Percentiles rank a stretch among this genome's conserved stretches.
phyloP scores from a whole-genome alignment of 2,888 invertebrate species.

The Mythimna vitellina region DNA sequence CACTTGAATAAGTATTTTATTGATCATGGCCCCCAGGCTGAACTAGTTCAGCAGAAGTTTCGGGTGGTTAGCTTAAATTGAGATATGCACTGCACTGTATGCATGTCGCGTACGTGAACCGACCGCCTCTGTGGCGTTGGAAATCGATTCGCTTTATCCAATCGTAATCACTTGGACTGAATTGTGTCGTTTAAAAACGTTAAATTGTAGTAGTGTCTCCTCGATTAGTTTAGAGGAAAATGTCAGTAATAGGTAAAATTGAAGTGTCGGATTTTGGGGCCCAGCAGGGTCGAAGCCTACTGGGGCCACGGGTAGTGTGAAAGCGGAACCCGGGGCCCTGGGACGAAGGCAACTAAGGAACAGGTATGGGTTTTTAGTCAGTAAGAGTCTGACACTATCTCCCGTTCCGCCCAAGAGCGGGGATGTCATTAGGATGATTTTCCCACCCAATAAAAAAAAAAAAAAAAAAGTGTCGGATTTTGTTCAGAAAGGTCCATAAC shows the following conservation, averaged over 20 bases:
- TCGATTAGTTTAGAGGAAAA: constrained; percentile 18
- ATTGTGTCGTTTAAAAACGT: constrained; percentile 16
- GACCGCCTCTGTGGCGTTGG: constrained; percentile 20
- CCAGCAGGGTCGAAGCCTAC: no score
- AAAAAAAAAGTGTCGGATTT: no score
- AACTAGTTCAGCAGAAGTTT: constrained; percentile 46
- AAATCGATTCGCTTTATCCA: constrained; percentile 41
- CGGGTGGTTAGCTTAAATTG: constrained; percentile 41
- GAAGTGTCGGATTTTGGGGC: no score
- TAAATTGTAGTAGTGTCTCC: not conserved
- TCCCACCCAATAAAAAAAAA: no score
- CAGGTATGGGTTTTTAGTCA: no score
- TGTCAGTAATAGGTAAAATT: not conserved
- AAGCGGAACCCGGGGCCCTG: no score
- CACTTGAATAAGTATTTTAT: constrained; percentile 43
- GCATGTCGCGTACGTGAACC: constrained; percentile 45
- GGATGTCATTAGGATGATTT: no score
- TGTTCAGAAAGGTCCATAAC: not conserved
- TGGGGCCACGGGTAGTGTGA: no score
- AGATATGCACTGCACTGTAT: constrained; percentile 35
- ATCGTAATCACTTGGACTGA: constrained; percentile 29
- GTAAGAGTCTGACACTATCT: no score
- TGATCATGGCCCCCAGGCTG: constrained; percentile 39
- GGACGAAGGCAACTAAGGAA: no score
- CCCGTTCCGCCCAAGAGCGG: no score